Evolutionary conservation across 2,888 invertebrate species (phyloP).

Genomic region (Epicampocera succincta): DNA sequence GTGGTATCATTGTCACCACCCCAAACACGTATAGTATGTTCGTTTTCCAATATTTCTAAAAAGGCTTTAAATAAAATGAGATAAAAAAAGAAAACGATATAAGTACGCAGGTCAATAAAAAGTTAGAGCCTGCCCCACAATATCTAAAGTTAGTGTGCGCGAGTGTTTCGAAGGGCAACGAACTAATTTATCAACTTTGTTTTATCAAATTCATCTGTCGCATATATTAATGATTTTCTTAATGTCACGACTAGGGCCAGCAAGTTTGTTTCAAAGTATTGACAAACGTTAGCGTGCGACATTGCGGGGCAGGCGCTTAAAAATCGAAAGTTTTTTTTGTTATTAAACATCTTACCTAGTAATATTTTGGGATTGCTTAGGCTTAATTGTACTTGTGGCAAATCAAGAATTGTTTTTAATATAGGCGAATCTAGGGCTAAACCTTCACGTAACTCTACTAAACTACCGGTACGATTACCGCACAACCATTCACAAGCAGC

Average conservation of each 20-base stretch:
- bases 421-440: conserved; percentile 84
- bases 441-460: conserved; percentile 84
- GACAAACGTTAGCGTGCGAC: no score
- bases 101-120: conserved; percentile 83
- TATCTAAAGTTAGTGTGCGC: no score
- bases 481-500: conserved; percentile 87
- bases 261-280: no score
- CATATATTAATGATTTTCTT: no score
- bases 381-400: conserved; percentile 86
- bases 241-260: no score
- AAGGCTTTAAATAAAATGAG: conserved; percentile 82
- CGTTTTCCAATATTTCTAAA: conserved; percentile 86
- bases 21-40: conserved; percentile 85
- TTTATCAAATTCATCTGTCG: no score
- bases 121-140: no score
- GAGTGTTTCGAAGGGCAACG: no score
- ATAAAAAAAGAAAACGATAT: conserved; percentile 33
- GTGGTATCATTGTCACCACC: conserved; percentile 87
- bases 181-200: no score
- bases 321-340: no score
- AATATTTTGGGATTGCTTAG: conserved; percentile 86
- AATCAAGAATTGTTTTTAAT: conserved; percentile 85
- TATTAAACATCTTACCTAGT: conserved; percentile 82
- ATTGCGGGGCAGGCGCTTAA: no score
- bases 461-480: conserved; percentile 83